phyloP scores from a whole-genome alignment of 2,888 invertebrate genomes.

The Crocallis elinguaria region DNA sequence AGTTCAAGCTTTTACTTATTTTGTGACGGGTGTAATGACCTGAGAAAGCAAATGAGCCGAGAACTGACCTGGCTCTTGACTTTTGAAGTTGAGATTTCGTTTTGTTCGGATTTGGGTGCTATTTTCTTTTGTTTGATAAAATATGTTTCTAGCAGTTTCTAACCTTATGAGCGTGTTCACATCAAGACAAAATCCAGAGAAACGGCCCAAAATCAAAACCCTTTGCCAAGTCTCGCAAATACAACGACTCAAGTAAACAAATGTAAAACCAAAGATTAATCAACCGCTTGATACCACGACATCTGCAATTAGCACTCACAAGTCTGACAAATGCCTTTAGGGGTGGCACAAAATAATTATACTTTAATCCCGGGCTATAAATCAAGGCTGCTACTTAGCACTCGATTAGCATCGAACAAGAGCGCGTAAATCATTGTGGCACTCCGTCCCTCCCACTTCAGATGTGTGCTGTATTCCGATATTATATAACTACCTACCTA shows the following conservation, averaged over 20 bases:
- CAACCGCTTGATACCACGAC: slow-evolving; percentile 34
- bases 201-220: too few relatives aligned
- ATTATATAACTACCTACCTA: neutral
- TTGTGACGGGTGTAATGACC: slow-evolving; percentile 34
- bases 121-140: neutral
- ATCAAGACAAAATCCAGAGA: too few relatives aligned
- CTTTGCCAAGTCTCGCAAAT: too few relatives aligned
- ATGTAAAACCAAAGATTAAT: slow-evolving; percentile 38
- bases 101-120: neutral
- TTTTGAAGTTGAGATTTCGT: slow-evolving; percentile 9
- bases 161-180: too few relatives aligned
- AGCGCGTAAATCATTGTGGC: slow-evolving; percentile 66
- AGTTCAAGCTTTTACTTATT: slow-evolving; percentile 13
- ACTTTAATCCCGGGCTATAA: slow-evolving; percentile 63
- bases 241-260: slow-evolving; percentile 1
- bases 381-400: slow-evolving; percentile 68
- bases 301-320: slow-evolving; percentile 35
- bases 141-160: too few relatives aligned
- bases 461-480: slow-evolving; percentile 15
- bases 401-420: slow-evolving; percentile 82
- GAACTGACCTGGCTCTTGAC: slow-evolving; percentile 28
- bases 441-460: slow-evolving; percentile 41
- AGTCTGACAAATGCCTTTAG: slow-evolving; percentile 28
- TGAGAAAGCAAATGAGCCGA: slow-evolving; percentile 32
- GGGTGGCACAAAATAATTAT: slow-evolving; percentile 62